Evolutionary conservation across 2,888 invertebrate genomes (phyloP).

Genomic region (Boloria euphrosyne): DNA sequence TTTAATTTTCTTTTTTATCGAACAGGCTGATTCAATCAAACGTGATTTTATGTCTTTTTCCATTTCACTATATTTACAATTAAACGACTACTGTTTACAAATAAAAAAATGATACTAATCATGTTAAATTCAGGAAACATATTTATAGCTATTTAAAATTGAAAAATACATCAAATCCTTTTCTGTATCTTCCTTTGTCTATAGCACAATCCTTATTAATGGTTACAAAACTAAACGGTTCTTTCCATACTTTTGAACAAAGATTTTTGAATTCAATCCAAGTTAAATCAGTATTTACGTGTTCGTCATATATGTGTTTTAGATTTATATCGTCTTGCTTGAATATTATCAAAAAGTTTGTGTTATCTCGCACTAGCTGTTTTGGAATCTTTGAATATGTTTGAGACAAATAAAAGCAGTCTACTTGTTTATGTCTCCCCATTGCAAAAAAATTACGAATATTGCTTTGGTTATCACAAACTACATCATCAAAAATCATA

Average conservation of each 20-base stretch:
- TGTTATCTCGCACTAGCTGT: constrained; percentile 46
- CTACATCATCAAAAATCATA: no score
- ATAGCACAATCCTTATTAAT: constrained; percentile 42
- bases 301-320: constrained; percentile 47
- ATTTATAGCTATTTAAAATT: constrained; percentile 11
- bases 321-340: constrained; percentile 42
- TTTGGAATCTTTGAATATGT: constrained; percentile 48
- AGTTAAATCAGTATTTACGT: constrained; percentile 34
- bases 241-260: constrained; percentile 33
- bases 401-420: constrained; percentile 45
- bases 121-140: no score
- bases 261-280: constrained; percentile 42
- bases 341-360: constrained; percentile 44
- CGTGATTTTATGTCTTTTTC: constrained; percentile 17
- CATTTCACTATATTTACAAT: background rate
- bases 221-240: constrained; percentile 35
- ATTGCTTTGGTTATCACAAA: constrained; percentile 30
- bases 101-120: no score
- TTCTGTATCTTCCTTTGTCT: constrained; percentile 41
- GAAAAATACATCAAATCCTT: constrained; percentile 26
- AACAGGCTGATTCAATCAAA: constrained; percentile 18
- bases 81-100: constrained; percentile 1
- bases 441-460: constrained; percentile 34
- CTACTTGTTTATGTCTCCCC: constrained; percentile 38
- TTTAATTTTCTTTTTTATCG: constrained; percentile 28